Base-by-base conservation (phyloP, 1,140 invertebrate genomes). In the Nephila pilipes region DNA sequence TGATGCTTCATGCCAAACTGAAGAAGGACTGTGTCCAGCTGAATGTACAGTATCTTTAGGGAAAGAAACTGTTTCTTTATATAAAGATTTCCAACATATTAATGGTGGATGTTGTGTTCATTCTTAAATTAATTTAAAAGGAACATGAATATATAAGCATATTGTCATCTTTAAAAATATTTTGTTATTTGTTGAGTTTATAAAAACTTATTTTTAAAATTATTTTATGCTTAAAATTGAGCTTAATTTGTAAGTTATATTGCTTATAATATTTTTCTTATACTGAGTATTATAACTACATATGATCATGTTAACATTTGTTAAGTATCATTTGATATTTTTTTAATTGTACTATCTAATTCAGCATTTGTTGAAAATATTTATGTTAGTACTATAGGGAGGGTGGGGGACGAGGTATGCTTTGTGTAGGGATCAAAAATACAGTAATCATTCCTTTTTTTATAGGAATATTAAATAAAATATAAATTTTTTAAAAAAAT, bases 1-100 rank as follows among this genome's bases (percentile, higher is more conserved):
- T 14, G 91, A 93, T 60, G 91, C 83, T 16, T 79, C 83, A 32
- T 93, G 91, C 55, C 91, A 93, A 85, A 93, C 91, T 38, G 91
- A 93, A 14, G 81, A 93, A 57, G 63, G 12, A 14, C 12, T 38
- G 1, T 85, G 83, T 38, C 57, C 32, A 57, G 12, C 29, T 20
- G 83, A 87, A 29, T 93, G 91, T 69, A 69, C 90, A 69, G 83
- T 93, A 10, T 75, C 58, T 4, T 54, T 75, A 8, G 69, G 46
- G 20, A 87, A 75, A 46, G 91, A 93, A 46, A 87, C 63, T 36
- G n/a, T 87, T 4, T 85, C 91, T 8, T 58, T 93, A 25, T 87
- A 79, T 60, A 93, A 93, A 60, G 63, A 85, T 12, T 87, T 69
- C 25, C 81, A 93, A 16, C 83, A 93, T 36, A 55, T 3, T 29